A percentile compares a stretch with the other conserved stretches of the same genome.
These are phyloP conservation scores for Kuschelorhynchus macadamiae DNA, from an alignment of 2,888 invertebrate genomes.

Conservation along the genomic window DNA sequence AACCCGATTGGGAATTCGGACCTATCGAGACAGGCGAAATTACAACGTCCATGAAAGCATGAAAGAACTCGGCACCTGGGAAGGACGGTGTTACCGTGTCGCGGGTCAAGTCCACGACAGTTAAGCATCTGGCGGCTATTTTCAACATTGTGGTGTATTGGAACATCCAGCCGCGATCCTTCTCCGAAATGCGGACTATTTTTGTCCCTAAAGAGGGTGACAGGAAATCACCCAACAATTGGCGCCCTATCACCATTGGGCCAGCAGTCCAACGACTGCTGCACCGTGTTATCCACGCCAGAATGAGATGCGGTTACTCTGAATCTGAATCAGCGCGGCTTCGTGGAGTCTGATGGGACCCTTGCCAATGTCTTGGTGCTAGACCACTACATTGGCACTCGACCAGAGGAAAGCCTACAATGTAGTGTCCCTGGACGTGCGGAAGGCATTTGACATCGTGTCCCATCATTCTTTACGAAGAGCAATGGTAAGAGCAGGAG, in stretches of 20 bases:
- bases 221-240: constrained; percentile 48
- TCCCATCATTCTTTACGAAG: constrained; percentile 47
- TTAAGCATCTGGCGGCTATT: too few species aligned
- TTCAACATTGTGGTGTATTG: neutral
- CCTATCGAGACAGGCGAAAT: too few species aligned
- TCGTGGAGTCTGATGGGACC: constrained; percentile 62
- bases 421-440: constrained; percentile 48
- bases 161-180: neutral
- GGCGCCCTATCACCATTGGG: constrained; percentile 59
- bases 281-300: constrained; percentile 52
- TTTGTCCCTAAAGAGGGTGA: constrained; percentile 19
- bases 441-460: constrained; percentile 53
- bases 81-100: too few species aligned
- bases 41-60: too few species aligned
- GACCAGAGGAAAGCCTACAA: constrained; percentile 6
- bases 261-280: constrained; percentile 54
- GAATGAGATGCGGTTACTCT: constrained; percentile 34
- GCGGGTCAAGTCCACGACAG: too few species aligned
- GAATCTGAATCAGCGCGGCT: constrained; percentile 56
- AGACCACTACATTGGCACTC: constrained; percentile 47
- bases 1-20: too few species aligned
- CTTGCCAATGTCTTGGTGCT: constrained; percentile 61
- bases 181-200: neutral
- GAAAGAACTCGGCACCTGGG: too few species aligned
- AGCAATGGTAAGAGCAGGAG: constrained; percentile 40